Percentiles rank a stretch among this genome's conserved stretches.
phyloP scores from a whole-genome alignment of 2,797 vertebrate species.

The Sebastes ruberrimus region DNA sequence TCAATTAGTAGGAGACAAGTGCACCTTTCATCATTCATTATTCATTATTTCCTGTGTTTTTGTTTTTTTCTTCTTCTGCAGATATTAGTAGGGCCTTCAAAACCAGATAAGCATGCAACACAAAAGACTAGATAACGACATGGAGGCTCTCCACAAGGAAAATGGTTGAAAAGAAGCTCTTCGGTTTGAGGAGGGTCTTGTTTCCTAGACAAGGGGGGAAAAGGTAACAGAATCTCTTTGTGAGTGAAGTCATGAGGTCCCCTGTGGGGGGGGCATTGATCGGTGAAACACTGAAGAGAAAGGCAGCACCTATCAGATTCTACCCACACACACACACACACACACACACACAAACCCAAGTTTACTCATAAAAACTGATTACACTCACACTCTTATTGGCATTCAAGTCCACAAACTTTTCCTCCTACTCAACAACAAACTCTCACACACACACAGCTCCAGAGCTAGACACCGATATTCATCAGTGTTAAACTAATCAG shows the following conservation, averaged over 20 bases:
- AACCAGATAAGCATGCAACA: conserved; percentile 31
- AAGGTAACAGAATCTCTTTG: conserved; percentile 78
- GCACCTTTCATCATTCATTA: background rate
- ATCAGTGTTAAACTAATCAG: conserved; percentile 43
- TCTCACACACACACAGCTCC: background rate
- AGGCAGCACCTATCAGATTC: conserved; percentile 72
- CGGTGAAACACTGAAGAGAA: conserved; percentile 65
- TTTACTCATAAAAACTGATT: conserved; percentile 32
- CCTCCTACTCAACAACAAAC: conserved; percentile 17
- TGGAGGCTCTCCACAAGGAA: conserved; percentile 51
- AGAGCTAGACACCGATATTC: conserved; percentile 27
- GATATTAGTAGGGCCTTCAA: conserved; percentile 6
- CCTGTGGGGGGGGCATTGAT: conserved; percentile 80
- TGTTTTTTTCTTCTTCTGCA: background rate
- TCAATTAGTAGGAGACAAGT: background rate
- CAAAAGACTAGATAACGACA: conserved; percentile 56
- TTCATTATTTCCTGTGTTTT: conserved; percentile 3
- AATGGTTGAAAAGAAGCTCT: conserved; percentile 50
- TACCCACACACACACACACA: conserved; percentile 10
- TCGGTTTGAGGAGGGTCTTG: conserved; percentile 68
- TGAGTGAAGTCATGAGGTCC: conserved; percentile 80
- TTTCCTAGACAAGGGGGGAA: conserved; percentile 69
- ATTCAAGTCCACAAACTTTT: conserved; percentile 47
- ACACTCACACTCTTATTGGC: conserved; percentile 37
- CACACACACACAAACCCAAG: conserved; percentile 1